Evolutionary conservation across 2,113 vertebrate genomes (phyloP), one percentile per base, ranked within the genome.

Genomic region (Brachirus orientalis): DNA sequence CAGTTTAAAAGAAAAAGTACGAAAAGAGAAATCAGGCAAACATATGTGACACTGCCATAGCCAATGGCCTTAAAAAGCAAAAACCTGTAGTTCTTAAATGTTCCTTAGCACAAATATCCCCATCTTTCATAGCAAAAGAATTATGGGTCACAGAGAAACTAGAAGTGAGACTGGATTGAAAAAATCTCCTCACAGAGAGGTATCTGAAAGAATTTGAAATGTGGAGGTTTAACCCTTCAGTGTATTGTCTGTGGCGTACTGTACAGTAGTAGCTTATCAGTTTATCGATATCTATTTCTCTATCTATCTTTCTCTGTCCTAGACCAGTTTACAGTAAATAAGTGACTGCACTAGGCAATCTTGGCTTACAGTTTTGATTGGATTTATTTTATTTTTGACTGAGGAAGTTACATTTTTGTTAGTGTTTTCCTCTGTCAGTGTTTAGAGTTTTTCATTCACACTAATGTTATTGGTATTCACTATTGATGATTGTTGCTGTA

Each of bases 241-340:
- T 86, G 76, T 86, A 67, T 84, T 59, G 76, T 88, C 50, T 80
- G 86, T 90, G 86, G 62, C 33, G 86, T 88, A 76, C 63, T 89
- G 90, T 90, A 82, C 76, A 86, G 83, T 89, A 76, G 82, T 90
- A 88, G 88, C 78, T 83, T 69, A 84, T 81, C 82, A 73, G 78
- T 89, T 81, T 86, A 70, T 87, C 82, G 78, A 69, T 88, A 82
- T 83, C 75, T 84, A 75, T 75, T 73, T 84, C 74, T 81, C 76
- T 87, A 82, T 88, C 57, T 85, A 77, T 84, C 57, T 83, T 57
- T 83, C 77, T 80, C 94, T 95, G 94, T 95, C 92, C 90, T 97
- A 97, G 96, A 95, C 94, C 95, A 95, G 95, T 96, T 96, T 95
- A 96, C 95, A 96, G 93, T 95, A 94, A 94, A 94, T 94, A 93